phyloP scores from a whole-genome alignment of 2,113 vertebrate species.

The Chionomys nivalis region DNA sequence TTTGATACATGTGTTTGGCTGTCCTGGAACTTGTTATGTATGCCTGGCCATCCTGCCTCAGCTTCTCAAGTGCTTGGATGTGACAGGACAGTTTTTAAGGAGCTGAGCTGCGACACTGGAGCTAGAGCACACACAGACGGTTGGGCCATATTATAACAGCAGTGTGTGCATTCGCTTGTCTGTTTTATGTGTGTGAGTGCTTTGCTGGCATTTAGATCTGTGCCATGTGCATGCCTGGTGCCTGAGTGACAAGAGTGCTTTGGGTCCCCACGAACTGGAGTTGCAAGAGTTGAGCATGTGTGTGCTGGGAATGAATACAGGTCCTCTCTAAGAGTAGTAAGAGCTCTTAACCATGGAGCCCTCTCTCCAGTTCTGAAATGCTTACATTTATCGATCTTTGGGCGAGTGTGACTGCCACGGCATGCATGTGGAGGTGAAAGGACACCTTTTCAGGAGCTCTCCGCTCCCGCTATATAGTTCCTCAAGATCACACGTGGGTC shows the following conservation, averaged over 20 bases:
- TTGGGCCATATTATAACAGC: not conserved
- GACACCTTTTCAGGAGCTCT: not conserved
- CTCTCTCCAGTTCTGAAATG: not conserved
- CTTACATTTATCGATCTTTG: not conserved
- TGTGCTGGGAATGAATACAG: not conserved
- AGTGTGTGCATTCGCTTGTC: not conserved
- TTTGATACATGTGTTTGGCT: not conserved
- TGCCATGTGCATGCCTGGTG: not conserved
- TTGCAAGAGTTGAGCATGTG: not conserved
- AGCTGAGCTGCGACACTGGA: not conserved
- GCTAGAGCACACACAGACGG: not conserved
- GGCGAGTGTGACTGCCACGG: not conserved
- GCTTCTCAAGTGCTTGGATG: not conserved
- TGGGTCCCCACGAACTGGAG: not conserved
- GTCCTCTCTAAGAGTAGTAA: not conserved
- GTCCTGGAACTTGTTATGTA: not conserved
- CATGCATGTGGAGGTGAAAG: not conserved
- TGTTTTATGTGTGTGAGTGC: not conserved
- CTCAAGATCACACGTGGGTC: not conserved
- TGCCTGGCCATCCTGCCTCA: not conserved
- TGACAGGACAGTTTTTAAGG: not conserved
- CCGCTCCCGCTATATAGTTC: not conserved
- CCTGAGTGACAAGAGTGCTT: not conserved
- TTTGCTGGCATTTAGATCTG: not conserved
- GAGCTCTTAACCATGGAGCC: not conserved